Conservation (phyloP, 2,888 invertebrate species). For the Pachydiplax longipennis region DNA sequence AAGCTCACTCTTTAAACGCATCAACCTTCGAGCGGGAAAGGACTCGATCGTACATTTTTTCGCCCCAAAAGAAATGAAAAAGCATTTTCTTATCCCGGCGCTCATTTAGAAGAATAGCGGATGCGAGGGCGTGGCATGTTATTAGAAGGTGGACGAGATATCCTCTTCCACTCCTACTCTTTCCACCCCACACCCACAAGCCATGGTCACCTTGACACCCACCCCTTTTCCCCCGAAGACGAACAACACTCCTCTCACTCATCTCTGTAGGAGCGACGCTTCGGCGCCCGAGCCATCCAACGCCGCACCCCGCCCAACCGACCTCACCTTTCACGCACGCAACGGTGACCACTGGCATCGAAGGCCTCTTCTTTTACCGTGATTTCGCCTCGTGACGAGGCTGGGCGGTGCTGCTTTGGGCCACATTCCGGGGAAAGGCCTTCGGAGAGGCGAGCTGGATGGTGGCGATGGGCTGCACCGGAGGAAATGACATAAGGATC, state of each 20-base stretch:
- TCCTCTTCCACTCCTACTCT: background rate
- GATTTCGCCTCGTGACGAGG: background rate
- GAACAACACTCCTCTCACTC: background rate
- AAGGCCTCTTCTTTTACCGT: background rate
- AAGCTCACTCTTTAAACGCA: too few species aligned
- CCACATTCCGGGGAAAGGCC: background rate
- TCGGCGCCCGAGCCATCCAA: background rate
- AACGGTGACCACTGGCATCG: background rate
- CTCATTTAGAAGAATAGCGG: background rate
- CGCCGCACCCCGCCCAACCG: background rate
- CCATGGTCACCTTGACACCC: background rate
- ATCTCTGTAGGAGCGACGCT: background rate
- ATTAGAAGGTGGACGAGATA: constrained; percentile 1
- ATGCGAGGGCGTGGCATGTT: background rate
- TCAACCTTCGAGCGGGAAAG: too few species aligned
- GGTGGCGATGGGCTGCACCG: background rate
- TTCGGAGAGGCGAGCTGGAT: background rate
- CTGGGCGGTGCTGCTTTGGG: background rate
- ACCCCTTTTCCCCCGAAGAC: background rate
- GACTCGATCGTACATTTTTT: too few species aligned
- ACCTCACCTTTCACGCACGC: background rate
- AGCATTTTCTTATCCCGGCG: too few species aligned
- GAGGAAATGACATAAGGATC: background rate
- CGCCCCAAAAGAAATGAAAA: too few species aligned
- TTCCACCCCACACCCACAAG: background rate